Base-by-base conservation (phyloP, 2,113 vertebrate genomes). In the Colistium nudipinnis region DNA sequence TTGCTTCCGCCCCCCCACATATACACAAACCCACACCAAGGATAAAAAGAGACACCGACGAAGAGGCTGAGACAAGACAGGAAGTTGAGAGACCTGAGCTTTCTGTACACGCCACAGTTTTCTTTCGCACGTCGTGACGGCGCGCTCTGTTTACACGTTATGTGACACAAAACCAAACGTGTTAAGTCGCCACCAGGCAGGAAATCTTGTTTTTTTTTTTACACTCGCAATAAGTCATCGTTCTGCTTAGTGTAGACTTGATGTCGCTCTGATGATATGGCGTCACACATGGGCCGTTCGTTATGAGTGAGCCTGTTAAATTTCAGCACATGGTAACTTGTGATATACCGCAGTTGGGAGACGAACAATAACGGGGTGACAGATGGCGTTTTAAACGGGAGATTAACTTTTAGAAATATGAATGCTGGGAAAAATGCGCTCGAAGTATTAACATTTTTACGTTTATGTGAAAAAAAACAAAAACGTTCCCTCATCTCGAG, bases 141-240 rank as follows among this genome's bases (percentile, higher is more conserved):
- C 27, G 20, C 11, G 47, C 39, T 77, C 45, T 49, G 17, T 74
- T 80, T 56, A 67, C 53, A 54, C 7, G 33, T 38, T 64, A 28
- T 70, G 61, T 78, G 78, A 89, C 70, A 74, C 27, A 73, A n/a
- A 81, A 71, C 52, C 52, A 71, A 69, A 47, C 36, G 62, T 31
- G 13, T n/a, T n/a, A 41, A 68, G 12, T 59, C 56, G 48, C 36
- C 38, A 74, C 35, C n/a, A 17, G 41, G 22, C 55, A 85, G 82
- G 82, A 90, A 57, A 41, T 81, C 33, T 16, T 53, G 27, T 70
- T 78, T 90, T 88, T 90, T 28, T 70, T 78, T 90, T 88, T 90
- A 85, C 70, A 82, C 59, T 60, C 4, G 13, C 17, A 7, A 6
- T 36, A 8, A 59, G 38, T 60, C 47, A 70, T 31, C 25, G 64